Base-by-base conservation (phyloP, 2,797 vertebrate species). In the Delichon dasypus region DNA sequence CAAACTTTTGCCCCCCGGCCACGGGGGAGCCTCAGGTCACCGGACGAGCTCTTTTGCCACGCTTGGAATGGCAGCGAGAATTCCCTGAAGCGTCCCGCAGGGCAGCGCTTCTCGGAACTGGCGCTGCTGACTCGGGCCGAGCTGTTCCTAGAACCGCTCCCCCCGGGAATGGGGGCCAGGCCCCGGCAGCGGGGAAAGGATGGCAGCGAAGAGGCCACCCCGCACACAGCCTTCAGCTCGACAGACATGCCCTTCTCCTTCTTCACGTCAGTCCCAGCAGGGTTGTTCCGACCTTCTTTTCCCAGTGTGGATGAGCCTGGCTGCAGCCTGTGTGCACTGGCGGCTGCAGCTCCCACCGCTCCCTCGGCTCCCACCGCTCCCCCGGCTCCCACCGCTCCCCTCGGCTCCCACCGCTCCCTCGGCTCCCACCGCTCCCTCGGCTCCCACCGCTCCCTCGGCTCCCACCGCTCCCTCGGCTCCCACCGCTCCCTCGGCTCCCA, bases 21-120 rank as follows among this genome's bases (percentile, higher is more conserved):
- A 1, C 82, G 44, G 75, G 82, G 88, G 93, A 95, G 95, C 83
- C 87, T 58, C 92, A 83, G 94, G 94, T 95, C 96, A 95, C 23
- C 7, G 88, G 62, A 51, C 12, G 10, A 92, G 94, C 82, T 92
- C 92, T 94, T 94, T 96, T 79, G 95, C 93, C 91, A 95, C 93
- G 95, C 96, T 94, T 94, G 95, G 95, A 97, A 97, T 89, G 87
- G 95, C 94, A 94, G 74, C 34, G 74, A 97, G 89, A 94, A 96
- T 98, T 98, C 98, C 90, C 96, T 96, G 98, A 98, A 98, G 90
- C 3, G 18, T 94, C 95, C 95, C 82, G 32, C 11, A 85, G 64
- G 78, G 83, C 53, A 42, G 20, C 21, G 5, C 57, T 98, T 98
- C 98, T 89, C 82, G 93, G 98, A 98, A 98, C 80, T 67, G 80